Percentiles rank a stretch among this genome's conserved stretches.
Conservation (phyloP, 2,888 invertebrate species). For the Melipona bicolor region DNA sequence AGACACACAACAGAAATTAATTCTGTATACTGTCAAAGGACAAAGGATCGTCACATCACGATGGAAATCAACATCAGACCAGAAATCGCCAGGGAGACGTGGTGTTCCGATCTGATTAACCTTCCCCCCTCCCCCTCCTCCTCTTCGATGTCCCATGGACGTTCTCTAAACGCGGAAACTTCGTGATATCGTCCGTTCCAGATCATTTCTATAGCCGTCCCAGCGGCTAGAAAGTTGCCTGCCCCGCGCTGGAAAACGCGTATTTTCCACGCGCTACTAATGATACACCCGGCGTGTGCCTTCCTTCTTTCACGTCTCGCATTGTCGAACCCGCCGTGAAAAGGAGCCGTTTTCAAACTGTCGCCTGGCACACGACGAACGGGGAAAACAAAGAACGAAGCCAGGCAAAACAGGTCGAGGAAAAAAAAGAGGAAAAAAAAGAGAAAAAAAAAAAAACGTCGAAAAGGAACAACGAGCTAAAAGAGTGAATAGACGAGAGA, state of each 20-base stretch:
- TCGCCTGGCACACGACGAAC: conserved; percentile 11
- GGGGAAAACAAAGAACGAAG: neutral
- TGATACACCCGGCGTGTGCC: conserved; percentile 15
- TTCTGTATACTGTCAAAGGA: neutral
- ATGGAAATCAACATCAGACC: conserved; percentile 1
- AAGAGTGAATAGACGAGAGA: neutral
- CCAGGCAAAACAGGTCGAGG: neutral
- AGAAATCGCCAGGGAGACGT: neutral
- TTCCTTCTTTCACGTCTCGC: neutral
- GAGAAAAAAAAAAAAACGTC: neutral
- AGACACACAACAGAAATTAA: neutral
- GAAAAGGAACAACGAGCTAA: neutral
- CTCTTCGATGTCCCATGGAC: conserved; percentile 33
- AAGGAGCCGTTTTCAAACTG: conserved; percentile 30
- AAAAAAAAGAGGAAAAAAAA: neutral
- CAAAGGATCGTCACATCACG: neutral
- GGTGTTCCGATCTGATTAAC: neutral
- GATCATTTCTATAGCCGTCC: conserved; percentile 45
- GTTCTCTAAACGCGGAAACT: conserved; percentile 44
- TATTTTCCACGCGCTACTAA: conserved; percentile 57
- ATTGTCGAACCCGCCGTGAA: conserved; percentile 25
- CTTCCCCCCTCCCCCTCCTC: neutral
- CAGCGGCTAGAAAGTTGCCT: conserved; percentile 38
- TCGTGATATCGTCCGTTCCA: conserved; percentile 55
- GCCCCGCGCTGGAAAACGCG: conserved; percentile 2